Base-by-base conservation (phyloP, 2,888 invertebrate species). In the Callinectes sapidus region DNA sequence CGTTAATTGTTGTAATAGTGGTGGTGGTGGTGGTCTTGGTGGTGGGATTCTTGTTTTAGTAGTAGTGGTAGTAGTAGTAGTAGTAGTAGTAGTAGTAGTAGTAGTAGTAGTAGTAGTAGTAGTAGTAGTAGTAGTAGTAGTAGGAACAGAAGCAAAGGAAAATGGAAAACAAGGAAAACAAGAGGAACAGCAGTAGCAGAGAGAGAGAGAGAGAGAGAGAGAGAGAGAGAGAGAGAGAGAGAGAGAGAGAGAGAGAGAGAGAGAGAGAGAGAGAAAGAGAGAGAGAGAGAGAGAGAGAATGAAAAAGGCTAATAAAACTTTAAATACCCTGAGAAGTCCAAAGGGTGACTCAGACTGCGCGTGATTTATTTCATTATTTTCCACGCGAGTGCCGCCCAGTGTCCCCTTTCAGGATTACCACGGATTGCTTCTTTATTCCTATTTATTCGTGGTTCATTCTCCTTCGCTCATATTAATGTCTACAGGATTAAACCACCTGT, bases 301-400 rank as follows among this genome's bases (percentile, higher is more conserved):
- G 18, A 23, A 18, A 61, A 23, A 61, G 23, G 23, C 61, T 16
- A 23, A 18, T 23, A 23, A 61, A 61, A 61, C 61, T 16, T 61
- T 61, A 61, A 61, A 61, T 23, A 23, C 61, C 61, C 61, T 23
- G 5, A 18, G 23, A 61, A 23, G 2, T 61, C 61, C 61, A 23
- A 23, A 61, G 61, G 61, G 61, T 18, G 61, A 61, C 61, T 61
- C 23, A 61, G 23, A 61, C 23, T 61, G 6, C 23, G 5, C 61
- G 61, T 61, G 61, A 61, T 61, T 61, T 61, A 61, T 61, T 61
- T 61, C 61, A 61, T 61, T 61, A 61, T 61, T 61, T 61, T 61
- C 61, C 61, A 61, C 5, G 61, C 61, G 61, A 61, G 61, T 61
- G 61, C 61, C 18, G 61, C 61, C 23, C 61, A 61, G 61, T 61